Evolutionary conservation across 1,140 invertebrate species (phyloP).

Genomic region (Venturia canescens): DNA sequence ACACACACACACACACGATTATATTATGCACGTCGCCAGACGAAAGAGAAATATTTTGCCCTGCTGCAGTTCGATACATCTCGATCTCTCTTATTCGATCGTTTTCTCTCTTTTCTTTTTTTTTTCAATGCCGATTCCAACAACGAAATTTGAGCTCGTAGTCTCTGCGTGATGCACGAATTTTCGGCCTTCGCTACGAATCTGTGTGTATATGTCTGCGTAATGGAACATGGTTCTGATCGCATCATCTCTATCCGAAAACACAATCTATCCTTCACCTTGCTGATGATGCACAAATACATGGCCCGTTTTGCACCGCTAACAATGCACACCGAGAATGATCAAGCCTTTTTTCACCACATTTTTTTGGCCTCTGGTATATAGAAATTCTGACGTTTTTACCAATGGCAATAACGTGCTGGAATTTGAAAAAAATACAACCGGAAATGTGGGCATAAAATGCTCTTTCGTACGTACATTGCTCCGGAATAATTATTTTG

Average conservation of each 20-base stretch:
- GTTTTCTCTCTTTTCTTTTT: constrained; percentile 38
- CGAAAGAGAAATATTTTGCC: constrained; percentile 24
- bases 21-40: background rate
- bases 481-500: background rate
- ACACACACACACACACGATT: background rate
- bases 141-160: constrained; percentile 16
- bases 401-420: background rate
- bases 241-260: constrained; percentile 29
- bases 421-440: background rate
- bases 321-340: constrained; percentile 44
- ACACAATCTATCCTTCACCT: constrained; percentile 11
- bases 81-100: constrained; percentile 33
- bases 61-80: background rate
- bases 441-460: background rate
- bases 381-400: background rate
- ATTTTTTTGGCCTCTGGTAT: background rate
- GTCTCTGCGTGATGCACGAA: constrained; percentile 32
- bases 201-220: background rate
- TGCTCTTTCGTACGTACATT: background rate
- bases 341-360: constrained; percentile 58
- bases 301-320: background rate
- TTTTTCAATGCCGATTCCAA: background rate
- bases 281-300: constrained; percentile 36
- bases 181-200: constrained; percentile 36
- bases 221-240: constrained; percentile 16